Conservation (phyloP, 2,113 vertebrate species). For the Neotoma lepida region DNA sequence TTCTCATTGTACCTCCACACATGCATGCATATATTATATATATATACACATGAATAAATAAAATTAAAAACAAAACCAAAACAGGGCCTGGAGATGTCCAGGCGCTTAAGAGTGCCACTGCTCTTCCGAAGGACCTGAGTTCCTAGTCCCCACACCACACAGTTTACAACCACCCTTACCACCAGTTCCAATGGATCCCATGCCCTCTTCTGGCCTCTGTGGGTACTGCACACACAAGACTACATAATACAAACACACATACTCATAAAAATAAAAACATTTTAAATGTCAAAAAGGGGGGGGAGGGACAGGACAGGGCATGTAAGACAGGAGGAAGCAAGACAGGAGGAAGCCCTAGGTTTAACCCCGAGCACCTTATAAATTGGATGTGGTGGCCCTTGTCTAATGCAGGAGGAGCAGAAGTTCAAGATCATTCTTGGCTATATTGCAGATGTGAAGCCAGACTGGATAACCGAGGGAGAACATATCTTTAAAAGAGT, state of each 20-base stretch:
- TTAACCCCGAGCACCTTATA: background rate
- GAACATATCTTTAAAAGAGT: background rate
- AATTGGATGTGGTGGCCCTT: background rate
- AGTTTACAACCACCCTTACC: background rate
- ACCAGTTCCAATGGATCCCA: background rate
- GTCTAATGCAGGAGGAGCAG: background rate
- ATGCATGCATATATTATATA: background rate
- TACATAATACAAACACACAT: background rate
- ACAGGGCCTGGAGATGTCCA: background rate
- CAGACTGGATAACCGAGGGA: background rate
- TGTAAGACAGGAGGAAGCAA: background rate
- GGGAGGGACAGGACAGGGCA: background rate
- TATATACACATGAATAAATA: background rate
- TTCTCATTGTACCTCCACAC: background rate
- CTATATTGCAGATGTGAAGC: too few relatives aligned
- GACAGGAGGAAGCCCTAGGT: background rate
- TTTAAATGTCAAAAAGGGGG: background rate
- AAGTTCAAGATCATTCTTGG: too few relatives aligned
- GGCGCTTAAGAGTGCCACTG: background rate
- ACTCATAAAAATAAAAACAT: background rate
- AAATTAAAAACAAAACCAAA: background rate
- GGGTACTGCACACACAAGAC: background rate
- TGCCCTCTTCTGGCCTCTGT: background rate
- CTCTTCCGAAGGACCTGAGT: background rate
- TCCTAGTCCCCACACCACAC: background rate